A percentile compares a stretch with the other conserved stretches of the same genome.
Conservation (phyloP, 2,797 vertebrate genomes). For the Acanthopagrus latus region DNA sequence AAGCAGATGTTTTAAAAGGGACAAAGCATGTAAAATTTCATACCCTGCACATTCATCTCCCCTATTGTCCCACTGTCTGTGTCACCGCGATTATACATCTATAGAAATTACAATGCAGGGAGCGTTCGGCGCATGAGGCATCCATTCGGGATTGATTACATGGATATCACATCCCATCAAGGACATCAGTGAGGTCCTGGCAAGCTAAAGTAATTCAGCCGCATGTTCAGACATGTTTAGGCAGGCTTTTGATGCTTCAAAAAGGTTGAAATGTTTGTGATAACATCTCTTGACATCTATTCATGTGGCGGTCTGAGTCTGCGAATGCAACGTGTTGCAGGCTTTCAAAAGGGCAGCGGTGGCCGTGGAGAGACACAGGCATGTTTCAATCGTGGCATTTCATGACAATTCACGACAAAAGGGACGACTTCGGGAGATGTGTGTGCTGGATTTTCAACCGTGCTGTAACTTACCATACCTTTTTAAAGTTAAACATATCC, state of each 20-base stretch:
- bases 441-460: conserved; percentile 16
- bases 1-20: conserved; percentile 60
- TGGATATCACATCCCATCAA: conserved; percentile 77
- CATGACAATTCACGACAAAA: conserved; percentile 51
- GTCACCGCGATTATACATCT: conserved; percentile 66
- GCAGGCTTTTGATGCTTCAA: conserved; percentile 76
- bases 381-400: conserved; percentile 69
- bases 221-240: conserved; percentile 75
- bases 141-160: conserved; percentile 75
- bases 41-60: conserved; percentile 52
- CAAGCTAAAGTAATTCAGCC: conserved; percentile 69
- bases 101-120: conserved; percentile 69
- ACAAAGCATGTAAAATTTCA: conserved; percentile 54
- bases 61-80: conserved; percentile 46
- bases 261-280: conserved; percentile 78
- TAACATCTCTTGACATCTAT: conserved; percentile 79
- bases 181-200: conserved; percentile 66
- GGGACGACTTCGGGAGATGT: conserved; percentile 4
- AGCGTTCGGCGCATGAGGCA: conserved; percentile 48
- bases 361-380: conserved; percentile 55
- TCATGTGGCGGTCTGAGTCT: conserved; percentile 57
- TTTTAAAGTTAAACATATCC: conserved; percentile 29
- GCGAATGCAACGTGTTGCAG: conserved; percentile 45
- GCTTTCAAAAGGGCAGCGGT: conserved; percentile 71
- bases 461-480: conserved; percentile 23